phyloP scores from a whole-genome alignment of 2,888 invertebrate species.

The Sussaba pulchella region DNA sequence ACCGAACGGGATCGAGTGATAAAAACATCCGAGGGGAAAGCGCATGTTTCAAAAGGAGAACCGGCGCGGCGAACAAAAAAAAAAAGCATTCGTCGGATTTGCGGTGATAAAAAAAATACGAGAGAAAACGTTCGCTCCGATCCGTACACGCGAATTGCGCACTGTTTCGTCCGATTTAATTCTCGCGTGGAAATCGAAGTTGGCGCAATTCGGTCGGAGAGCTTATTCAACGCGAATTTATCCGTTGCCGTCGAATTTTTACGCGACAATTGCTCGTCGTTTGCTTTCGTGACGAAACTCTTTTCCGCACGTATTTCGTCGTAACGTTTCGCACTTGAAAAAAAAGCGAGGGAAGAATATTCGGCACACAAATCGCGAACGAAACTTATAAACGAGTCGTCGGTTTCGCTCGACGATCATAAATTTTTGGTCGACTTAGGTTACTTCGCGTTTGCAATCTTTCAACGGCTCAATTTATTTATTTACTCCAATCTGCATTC shows the following conservation, averaged over 20 bases:
- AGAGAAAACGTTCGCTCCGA: constrained; percentile 11
- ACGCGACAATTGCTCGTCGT: neutral
- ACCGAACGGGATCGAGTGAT: constrained; percentile 19
- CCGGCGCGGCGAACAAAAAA: constrained; percentile 17
- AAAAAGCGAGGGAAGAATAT: constrained; percentile 26
- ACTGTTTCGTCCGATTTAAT: constrained; percentile 2
- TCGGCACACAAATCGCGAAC: constrained; percentile 29
- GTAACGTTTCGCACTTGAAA: constrained; percentile 28
- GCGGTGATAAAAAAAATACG: neutral
- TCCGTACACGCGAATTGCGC: constrained; percentile 30
- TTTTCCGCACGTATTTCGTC: constrained; percentile 2
- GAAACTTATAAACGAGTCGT: too few species aligned
- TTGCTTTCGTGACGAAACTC: constrained; percentile 20
- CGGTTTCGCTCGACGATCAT: constrained; percentile 27
- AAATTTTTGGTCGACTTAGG: constrained; percentile 58
- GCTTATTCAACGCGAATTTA: constrained; percentile 27
- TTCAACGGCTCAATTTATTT: constrained; percentile 33
- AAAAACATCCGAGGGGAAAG: constrained; percentile 24
- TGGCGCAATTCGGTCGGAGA: constrained; percentile 38
- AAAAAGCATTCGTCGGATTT: constrained; percentile 6
- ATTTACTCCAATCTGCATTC: constrained; percentile 1
- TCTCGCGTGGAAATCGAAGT: too few species aligned
- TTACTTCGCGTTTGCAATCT: constrained; percentile 52
- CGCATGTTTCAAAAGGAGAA: constrained; percentile 39
- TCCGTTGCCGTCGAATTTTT: neutral